Evolutionary conservation across 2,888 invertebrate genomes (phyloP).

Genomic region (Adelognathus sp.): DNA sequence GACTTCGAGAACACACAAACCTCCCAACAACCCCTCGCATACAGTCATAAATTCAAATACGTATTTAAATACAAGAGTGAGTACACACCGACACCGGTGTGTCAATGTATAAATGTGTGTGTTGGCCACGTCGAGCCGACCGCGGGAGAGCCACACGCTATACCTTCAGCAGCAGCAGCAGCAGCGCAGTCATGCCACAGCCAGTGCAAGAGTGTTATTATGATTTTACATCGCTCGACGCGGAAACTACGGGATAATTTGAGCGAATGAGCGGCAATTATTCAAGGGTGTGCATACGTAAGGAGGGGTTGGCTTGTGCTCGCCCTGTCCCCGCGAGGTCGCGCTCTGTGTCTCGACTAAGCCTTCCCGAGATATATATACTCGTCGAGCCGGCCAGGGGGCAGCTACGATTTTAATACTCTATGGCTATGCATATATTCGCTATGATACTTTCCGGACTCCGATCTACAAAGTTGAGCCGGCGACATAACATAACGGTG

Average conservation of each 20-base stretch:
- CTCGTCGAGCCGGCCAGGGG: background rate
- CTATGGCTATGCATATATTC: no score
- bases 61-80: background rate
- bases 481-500: no score
- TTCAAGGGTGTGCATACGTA: constrained; percentile 76
- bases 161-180: constrained; percentile 22
- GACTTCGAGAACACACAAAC: constrained; percentile 30
- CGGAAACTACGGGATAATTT: constrained; percentile 76
- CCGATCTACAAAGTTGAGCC: no score
- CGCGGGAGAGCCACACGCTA: constrained; percentile 51
- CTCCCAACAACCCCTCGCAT: constrained; percentile 10
- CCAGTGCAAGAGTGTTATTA: constrained; percentile 70
- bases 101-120: constrained; percentile 9
- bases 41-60: background rate
- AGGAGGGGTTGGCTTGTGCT: constrained; percentile 68
- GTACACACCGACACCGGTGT: constrained; percentile 1
- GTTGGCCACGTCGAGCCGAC: constrained; percentile 29
- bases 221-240: constrained; percentile 72
- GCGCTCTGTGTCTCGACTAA: background rate
- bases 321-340: constrained; percentile 3
- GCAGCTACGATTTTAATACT: no score
- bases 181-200: constrained; percentile 37
- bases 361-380: background rate
- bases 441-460: no score
- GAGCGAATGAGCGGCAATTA: constrained; percentile 77